phyloP scores from a whole-genome alignment of 2,797 vertebrate species.

The Dicrostonyx torquatus region DNA sequence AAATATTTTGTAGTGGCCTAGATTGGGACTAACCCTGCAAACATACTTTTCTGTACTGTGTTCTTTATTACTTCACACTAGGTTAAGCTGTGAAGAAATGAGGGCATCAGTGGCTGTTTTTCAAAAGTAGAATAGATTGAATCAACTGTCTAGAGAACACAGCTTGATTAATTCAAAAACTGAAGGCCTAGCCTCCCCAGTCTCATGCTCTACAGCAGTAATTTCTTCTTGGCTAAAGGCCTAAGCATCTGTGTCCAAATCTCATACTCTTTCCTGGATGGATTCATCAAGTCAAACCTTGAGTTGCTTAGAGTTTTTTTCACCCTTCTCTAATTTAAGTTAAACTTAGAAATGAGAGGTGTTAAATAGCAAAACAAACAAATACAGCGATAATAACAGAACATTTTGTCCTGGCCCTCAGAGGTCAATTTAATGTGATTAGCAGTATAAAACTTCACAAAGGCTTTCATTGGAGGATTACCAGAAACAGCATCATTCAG shows the following conservation, averaged over 20 bases:
- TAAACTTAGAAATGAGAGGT: constrained; percentile 78
- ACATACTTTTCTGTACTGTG: constrained; percentile 37
- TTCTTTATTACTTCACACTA: constrained; percentile 57
- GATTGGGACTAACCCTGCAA: not conserved
- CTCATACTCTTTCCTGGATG: constrained; percentile 53
- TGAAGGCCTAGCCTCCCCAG: constrained; percentile 38
- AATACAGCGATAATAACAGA: constrained; percentile 50
- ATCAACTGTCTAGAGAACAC: constrained; percentile 52
- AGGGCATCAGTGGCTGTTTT: constrained; percentile 37
- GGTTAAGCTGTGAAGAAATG: constrained; percentile 47
- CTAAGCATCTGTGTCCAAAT: constrained; percentile 40
- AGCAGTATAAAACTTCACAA: constrained; percentile 83
- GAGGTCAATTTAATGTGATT: constrained; percentile 85
- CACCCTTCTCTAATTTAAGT: constrained; percentile 56
- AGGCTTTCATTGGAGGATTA: constrained; percentile 85
- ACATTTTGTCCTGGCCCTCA: constrained; percentile 72
- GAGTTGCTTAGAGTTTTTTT: constrained; percentile 6
- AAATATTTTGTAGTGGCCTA: constrained; percentile 46
- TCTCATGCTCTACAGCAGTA: constrained; percentile 36
- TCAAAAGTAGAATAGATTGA: constrained; percentile 55
- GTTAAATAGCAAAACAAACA: constrained; percentile 80
- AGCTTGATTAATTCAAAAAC: constrained; percentile 39
- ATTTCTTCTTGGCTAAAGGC: constrained; percentile 60
- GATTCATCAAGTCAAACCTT: not conserved
- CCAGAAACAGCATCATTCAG: constrained; percentile 82